These are phyloP conservation scores for Meriones psammophilus DNA, from an alignment of 2,797 vertebrate genomes.

Conservation along the genomic window DNA sequence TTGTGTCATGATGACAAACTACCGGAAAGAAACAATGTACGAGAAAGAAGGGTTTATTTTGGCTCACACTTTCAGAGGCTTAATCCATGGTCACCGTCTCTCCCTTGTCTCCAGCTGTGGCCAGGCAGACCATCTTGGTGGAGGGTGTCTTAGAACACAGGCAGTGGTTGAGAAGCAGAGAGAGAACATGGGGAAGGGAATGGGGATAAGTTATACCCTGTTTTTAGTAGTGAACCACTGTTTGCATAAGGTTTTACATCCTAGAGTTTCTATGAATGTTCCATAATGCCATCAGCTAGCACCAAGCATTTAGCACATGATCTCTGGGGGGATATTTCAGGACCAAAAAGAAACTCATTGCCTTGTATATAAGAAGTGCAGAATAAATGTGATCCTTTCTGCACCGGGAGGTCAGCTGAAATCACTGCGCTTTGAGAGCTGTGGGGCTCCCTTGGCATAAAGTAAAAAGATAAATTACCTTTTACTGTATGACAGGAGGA, in stretches of 20 bases:
- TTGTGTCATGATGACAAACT: not conserved
- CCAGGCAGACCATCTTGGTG: not conserved
- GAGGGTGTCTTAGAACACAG: not conserved
- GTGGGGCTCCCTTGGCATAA: not conserved
- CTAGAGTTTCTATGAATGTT: not conserved
- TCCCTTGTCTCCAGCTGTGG: not conserved
- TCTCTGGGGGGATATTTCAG: not conserved
- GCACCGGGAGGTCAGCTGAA: not conserved
- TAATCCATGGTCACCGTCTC: not conserved
- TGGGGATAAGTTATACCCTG: not conserved
- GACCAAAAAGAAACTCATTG: not conserved
- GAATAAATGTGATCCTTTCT: not conserved
- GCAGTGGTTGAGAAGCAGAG: not conserved
- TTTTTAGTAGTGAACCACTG: not conserved
- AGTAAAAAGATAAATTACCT: not conserved
- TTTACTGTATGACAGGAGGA: not conserved
- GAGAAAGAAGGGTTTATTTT: not conserved
- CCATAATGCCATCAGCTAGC: not conserved
- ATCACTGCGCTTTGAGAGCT: constrained; percentile 4
- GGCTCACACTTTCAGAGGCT: not conserved
- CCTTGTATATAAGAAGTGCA: not conserved
- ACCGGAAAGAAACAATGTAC: not conserved
- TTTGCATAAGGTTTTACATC: not conserved
- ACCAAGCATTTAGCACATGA: not conserved
- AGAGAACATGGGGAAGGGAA: too few species aligned